phyloP scores from a whole-genome alignment of 2,113 vertebrate species.

The Notothenia coriiceps region DNA sequence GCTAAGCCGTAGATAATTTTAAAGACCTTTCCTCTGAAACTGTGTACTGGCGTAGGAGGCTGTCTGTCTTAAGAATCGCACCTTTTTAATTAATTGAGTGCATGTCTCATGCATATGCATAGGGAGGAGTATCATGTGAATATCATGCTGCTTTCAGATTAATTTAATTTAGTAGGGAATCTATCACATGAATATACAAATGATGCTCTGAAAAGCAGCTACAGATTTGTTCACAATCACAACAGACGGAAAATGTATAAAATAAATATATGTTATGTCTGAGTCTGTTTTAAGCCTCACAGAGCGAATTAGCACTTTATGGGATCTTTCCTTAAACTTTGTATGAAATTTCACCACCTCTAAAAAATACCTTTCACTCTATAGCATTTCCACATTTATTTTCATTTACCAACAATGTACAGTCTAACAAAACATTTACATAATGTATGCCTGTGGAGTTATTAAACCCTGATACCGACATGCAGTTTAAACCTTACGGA shows the following conservation, averaged over 20 bases:
- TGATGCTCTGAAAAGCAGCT: neutral
- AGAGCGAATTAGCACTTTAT: neutral
- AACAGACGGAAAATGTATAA: no score
- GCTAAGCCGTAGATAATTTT: neutral
- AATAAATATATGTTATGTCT: neutral
- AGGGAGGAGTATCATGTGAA: neutral
- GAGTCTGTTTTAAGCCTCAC: neutral
- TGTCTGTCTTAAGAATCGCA: neutral
- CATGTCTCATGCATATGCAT: slow-evolving; percentile 1
- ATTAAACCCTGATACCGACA: no score
- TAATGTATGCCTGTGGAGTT: neutral
- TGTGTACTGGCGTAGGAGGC: neutral
- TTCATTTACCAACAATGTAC: neutral
- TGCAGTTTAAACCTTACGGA: neutral
- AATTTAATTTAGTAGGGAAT: neutral
- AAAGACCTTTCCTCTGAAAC: neutral
- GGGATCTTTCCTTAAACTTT: neutral
- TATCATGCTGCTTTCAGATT: neutral
- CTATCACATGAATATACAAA: neutral
- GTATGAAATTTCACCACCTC: neutral
- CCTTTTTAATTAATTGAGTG: neutral
- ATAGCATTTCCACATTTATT: no score
- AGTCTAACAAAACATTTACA: neutral
- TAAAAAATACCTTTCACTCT: neutral
- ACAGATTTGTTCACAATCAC: neutral